phyloP scores from a whole-genome alignment of 1,140 invertebrate genomes.

The Sesamia nonagrioides region DNA sequence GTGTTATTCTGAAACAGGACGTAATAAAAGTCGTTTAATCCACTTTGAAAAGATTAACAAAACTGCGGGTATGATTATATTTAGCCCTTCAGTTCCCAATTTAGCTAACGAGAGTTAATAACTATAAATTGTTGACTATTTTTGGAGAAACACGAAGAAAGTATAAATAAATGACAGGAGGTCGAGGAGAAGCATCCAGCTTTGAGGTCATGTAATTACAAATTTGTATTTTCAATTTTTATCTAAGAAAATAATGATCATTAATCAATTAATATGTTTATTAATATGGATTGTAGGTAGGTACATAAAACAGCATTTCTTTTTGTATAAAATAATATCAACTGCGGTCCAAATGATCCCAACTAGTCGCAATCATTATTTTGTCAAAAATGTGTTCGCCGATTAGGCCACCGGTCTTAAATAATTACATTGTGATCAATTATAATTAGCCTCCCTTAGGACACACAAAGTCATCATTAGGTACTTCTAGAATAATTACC shows the following conservation, averaged over 20 bases:
- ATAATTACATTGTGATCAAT: too few relatives aligned
- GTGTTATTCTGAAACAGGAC: not conserved
- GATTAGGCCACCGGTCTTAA: too few relatives aligned
- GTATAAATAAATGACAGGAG: conserved; percentile 16
- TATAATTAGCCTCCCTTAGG: too few relatives aligned
- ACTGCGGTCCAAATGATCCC: too few relatives aligned
- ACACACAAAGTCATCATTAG: too few relatives aligned
- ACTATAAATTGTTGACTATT: conserved; percentile 34
- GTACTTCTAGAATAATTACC: too few relatives aligned
- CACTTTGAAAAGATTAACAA: not conserved
- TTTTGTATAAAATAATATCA: too few relatives aligned
- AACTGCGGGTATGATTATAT: not conserved
- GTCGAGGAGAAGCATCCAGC: not conserved
- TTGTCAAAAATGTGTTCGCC: too few relatives aligned
- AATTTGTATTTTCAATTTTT: not conserved
- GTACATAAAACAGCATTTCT: too few relatives aligned
- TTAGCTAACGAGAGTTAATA: conserved; percentile 20
- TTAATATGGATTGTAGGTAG: too few relatives aligned
- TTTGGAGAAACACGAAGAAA: not conserved
- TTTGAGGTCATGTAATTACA: not conserved
- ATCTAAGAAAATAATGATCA: not conserved
- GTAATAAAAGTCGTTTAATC: not conserved
- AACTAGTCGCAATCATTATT: too few relatives aligned
- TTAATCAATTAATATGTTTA: not conserved
- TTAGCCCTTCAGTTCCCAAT: conserved; percentile 1